Conservation (phyloP, 2,888 invertebrate genomes). For the Hyalella azteca region DNA sequence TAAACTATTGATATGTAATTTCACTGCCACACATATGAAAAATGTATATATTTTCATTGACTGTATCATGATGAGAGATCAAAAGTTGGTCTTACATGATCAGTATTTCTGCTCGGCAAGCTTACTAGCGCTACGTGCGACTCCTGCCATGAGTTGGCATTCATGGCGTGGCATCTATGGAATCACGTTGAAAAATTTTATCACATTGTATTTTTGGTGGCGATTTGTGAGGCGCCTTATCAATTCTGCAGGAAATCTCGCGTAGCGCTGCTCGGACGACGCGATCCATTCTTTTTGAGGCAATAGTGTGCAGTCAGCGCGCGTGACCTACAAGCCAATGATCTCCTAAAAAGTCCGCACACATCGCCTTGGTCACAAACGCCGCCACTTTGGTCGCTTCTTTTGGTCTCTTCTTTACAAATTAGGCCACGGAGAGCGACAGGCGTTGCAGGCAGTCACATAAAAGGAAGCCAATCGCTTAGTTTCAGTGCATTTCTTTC, state of each 20-base stretch:
- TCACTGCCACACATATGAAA: too few relatives aligned
- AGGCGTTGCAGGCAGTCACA: too few relatives aligned
- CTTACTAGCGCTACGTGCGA: too few relatives aligned
- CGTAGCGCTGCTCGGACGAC: neutral
- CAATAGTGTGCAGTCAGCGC: constrained; percentile 35
- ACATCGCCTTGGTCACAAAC: constrained; percentile 7
- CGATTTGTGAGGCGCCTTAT: constrained; percentile 16
- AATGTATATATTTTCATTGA: too few relatives aligned
- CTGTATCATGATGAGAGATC: too few relatives aligned
- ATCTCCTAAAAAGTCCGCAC: constrained; percentile 8
- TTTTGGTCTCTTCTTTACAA: constrained; percentile 34
- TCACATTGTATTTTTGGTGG: constrained; percentile 21
- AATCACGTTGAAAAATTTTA: constrained; percentile 25
- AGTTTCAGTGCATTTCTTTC: too few relatives aligned
- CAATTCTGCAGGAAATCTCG: constrained; percentile 7
- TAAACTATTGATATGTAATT: too few relatives aligned
- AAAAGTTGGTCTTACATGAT: too few relatives aligned
- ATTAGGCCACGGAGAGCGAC: neutral
- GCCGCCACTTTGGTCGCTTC: constrained; percentile 27
- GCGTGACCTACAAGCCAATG: constrained; percentile 31
- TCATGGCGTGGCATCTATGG: constrained; percentile 12
- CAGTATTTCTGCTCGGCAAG: too few relatives aligned
- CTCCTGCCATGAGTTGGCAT: constrained; percentile 11
- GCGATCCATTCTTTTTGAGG: constrained; percentile 30
- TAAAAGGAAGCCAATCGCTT: too few relatives aligned